These are phyloP conservation scores for Hyphantria cunea DNA, from an alignment of 1,140 invertebrate species.

Conservation along the genomic window DNA sequence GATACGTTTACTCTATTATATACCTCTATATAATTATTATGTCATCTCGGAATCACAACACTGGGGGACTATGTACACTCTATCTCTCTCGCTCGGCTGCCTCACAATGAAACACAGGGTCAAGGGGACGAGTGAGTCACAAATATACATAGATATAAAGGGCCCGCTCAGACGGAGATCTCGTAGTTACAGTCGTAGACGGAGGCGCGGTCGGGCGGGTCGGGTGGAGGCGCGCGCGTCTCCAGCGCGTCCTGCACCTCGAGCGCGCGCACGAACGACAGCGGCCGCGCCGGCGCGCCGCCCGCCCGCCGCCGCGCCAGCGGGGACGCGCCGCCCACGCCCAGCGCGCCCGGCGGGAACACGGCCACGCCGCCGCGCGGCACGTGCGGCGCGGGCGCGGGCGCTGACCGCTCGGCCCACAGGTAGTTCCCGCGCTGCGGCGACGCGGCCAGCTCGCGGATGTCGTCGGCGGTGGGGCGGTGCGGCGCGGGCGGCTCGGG, in stretches of 20 bases:
- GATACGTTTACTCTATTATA: slow-evolving; percentile 35
- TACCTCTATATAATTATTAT: slow-evolving; percentile 41
- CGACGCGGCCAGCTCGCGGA: slow-evolving; percentile 90
- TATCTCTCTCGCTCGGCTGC: slow-evolving; percentile 30
- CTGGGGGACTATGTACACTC: slow-evolving; percentile 69
- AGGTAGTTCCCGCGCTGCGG: slow-evolving; percentile 92
- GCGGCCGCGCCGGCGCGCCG: slow-evolving; percentile 88
- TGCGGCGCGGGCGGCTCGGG: slow-evolving; percentile 83
- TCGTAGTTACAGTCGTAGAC: slow-evolving; percentile 98
- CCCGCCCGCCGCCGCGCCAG: slow-evolving; percentile 71
- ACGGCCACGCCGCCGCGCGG: slow-evolving; percentile 57
- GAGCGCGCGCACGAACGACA: slow-evolving; percentile 95
- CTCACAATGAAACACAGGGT: slow-evolving; percentile 46
- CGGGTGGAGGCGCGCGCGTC: slow-evolving; percentile 79
- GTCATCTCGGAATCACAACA: slow-evolving; percentile 66
- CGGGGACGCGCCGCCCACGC: slow-evolving; percentile 49
- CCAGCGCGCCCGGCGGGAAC: slow-evolving; percentile 45
- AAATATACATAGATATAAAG: slow-evolving; percentile 74
- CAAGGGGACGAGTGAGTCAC: slow-evolving; percentile 54
- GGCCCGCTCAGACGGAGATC: slow-evolving; percentile 89
- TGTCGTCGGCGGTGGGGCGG: slow-evolving; percentile 86
- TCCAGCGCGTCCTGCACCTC: slow-evolving; percentile 95
- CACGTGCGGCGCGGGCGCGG: slow-evolving; percentile 83
- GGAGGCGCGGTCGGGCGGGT: slow-evolving; percentile 91
- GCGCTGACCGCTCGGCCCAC: slow-evolving; percentile 90